Percentiles rank a stretch among this genome's conserved stretches.
Evolutionary conservation across 2,797 vertebrate genomes (phyloP).

Genomic region (Coregonus ussuriensis): DNA sequence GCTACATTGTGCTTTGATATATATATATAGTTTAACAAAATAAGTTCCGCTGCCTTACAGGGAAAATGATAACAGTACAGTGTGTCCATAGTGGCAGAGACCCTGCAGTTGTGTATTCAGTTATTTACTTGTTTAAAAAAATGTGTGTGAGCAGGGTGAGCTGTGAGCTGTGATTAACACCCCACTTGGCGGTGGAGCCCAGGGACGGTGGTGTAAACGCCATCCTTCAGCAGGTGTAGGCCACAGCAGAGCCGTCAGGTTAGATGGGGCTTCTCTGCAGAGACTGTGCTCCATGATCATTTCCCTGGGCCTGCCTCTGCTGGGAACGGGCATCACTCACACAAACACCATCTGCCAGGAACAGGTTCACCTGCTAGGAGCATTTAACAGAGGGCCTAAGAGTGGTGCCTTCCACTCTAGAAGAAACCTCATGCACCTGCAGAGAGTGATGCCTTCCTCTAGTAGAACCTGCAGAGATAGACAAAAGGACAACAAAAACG

Average conservation of each 20-base stretch:
- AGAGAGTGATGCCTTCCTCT: constrained; percentile 12
- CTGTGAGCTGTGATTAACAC: constrained; percentile 70
- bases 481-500: constrained; percentile 34
- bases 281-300: constrained; percentile 71
- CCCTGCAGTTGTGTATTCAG: constrained; percentile 26
- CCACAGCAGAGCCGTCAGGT: constrained; percentile 76
- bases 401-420: constrained; percentile 43
- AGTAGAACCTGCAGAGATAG: constrained; percentile 51
- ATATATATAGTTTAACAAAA: constrained; percentile 5
- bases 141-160: constrained; percentile 45
- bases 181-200: constrained; percentile 59
- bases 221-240: constrained; percentile 82
- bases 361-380: constrained; percentile 67
- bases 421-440: constrained; percentile 54
- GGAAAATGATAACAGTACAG: constrained; percentile 14
- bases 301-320: constrained; percentile 79
- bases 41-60: constrained; percentile 13
- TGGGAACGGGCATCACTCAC: constrained; percentile 80
- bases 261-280: constrained; percentile 73
- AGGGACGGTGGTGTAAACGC: constrained; percentile 74
- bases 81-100: constrained; percentile 19
- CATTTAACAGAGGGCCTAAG: constrained; percentile 68
- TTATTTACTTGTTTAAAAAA: constrained; percentile 67
- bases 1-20: background rate
- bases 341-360: constrained; percentile 88